Conservation (phyloP, 2,888 invertebrate species). For the Eristalis pertinax region DNA sequence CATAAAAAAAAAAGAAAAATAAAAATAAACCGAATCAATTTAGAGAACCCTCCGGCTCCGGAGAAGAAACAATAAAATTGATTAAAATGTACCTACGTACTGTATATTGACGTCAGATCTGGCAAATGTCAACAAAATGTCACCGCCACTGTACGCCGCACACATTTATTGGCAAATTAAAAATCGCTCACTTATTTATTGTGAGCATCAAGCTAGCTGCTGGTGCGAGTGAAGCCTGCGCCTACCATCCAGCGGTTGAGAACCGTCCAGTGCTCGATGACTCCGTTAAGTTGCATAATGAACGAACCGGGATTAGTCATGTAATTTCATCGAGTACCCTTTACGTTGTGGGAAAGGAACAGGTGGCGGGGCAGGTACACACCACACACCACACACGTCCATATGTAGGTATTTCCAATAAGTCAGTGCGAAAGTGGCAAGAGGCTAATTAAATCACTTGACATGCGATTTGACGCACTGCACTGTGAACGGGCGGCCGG, state of each 20-base stretch:
- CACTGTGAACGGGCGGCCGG: slow-evolving; percentile 3
- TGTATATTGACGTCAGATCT: neutral
- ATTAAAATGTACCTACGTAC: neutral
- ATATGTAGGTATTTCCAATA: neutral
- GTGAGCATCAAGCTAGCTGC: neutral
- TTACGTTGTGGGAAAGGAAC: neutral
- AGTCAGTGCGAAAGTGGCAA: slow-evolving; percentile 22
- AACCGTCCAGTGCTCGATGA: neutral
- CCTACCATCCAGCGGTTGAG: too few relatives aligned
- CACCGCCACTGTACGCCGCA: neutral
- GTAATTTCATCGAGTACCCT: neutral
- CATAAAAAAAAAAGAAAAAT: neutral
- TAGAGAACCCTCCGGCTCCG: too few relatives aligned
- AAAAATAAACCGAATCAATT: too few relatives aligned
- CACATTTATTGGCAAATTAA: neutral
- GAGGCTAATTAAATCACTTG: slow-evolving; percentile 51
- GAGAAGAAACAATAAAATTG: neutral
- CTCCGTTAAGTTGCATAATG: neutral
- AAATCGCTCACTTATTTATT: slow-evolving; percentile 23
- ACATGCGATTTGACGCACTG: slow-evolving; percentile 53
- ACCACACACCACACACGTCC: neutral
- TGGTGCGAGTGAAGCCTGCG: neutral
- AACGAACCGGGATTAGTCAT: slow-evolving; percentile 30
- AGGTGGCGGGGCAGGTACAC: neutral
- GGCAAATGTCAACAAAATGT: neutral